These are phyloP conservation scores for Aradophagus sp. DNA, from an alignment of 1,140 invertebrate genomes.

Conservation along the genomic window DNA sequence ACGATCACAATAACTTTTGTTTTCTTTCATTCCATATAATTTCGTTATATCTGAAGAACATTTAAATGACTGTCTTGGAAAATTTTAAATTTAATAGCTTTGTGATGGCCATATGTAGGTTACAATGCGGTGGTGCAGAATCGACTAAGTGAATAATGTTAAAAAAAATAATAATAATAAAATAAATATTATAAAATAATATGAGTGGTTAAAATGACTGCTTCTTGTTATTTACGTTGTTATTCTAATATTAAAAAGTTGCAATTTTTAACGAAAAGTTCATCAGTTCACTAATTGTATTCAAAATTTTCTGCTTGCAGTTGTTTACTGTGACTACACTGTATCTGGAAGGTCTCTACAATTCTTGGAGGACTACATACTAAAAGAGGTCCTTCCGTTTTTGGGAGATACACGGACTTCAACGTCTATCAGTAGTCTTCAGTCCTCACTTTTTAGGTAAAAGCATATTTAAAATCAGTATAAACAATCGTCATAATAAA, in stretches of 20 bases:
- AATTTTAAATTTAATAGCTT: too few species aligned
- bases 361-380: conserved; percentile 92
- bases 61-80: too few species aligned
- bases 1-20: not conserved
- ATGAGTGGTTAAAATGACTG: too few species aligned
- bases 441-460: conserved; percentile 91
- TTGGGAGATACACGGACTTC: conserved; percentile 92
- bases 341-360: conserved; percentile 87
- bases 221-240: not conserved
- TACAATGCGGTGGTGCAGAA: too few species aligned
- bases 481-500: too few species aligned
- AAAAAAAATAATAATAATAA: too few species aligned
- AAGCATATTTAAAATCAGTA: too few species aligned
- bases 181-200: too few species aligned
- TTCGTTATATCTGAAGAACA: not conserved
- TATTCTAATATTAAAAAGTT: too few species aligned
- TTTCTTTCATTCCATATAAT: conserved; percentile 1
- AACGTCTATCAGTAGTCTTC: conserved; percentile 88
- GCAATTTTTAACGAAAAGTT: too few species aligned
- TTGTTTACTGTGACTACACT: conserved; percentile 90
- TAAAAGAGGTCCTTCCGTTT: conserved; percentile 86
- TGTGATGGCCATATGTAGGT: too few species aligned
- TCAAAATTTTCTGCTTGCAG: conserved; percentile 69
- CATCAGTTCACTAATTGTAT: not conserved
- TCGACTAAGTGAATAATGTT: too few species aligned